Evolutionary conservation across 2,888 invertebrate genomes (phyloP), one percentile per base, ranked within the genome.

Genomic region (Tachina lurida): DNA sequence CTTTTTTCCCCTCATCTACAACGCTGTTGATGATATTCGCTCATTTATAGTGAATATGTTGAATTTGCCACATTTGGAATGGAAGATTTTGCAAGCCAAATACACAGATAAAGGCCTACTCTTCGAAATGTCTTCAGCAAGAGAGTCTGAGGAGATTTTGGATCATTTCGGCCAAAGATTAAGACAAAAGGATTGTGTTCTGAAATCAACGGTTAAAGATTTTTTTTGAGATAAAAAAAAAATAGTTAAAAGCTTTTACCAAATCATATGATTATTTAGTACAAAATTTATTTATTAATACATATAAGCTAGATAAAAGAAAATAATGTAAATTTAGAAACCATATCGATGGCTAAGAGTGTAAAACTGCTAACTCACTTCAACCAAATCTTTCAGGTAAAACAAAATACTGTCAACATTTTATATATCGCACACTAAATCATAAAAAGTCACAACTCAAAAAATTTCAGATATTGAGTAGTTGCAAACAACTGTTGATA

Each of bases 11-110:
- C 45, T 62, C 19, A 13, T 60, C 9, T 71, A 62, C n/a, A 79
- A 84, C 10, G 80, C 84, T 19, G 80, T 84, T 0, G 84, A 84
- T 54, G 43, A 84, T 15, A 76, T 84, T 54, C 70, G 84, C 7
- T 54, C 45, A 2, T 19, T 84, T 3, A 73, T 84, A 71, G 67
- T 76, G 3, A 41, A 71, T 3, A 39, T 31, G 22, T 39, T 84
- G 22, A 2, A 60, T 10, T 52, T 84, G 12, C 60, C 65, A 0
- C 54, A 71, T 13, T 73, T 84, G 49, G 71, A 80, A 47, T 76
- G 80, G 80, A 19, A 45, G 3, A 84, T 84, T n/a, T 45, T 84
- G 52, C 80, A 80, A 47, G 84, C 84, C 4, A 13, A 43, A 13
- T 67, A 80, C 54, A 84, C 80, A 2, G 76, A 84, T 19, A 75